These are phyloP conservation scores for Cerastis leucographa DNA, from an alignment of 2,888 invertebrate species.

Conservation along the genomic window DNA sequence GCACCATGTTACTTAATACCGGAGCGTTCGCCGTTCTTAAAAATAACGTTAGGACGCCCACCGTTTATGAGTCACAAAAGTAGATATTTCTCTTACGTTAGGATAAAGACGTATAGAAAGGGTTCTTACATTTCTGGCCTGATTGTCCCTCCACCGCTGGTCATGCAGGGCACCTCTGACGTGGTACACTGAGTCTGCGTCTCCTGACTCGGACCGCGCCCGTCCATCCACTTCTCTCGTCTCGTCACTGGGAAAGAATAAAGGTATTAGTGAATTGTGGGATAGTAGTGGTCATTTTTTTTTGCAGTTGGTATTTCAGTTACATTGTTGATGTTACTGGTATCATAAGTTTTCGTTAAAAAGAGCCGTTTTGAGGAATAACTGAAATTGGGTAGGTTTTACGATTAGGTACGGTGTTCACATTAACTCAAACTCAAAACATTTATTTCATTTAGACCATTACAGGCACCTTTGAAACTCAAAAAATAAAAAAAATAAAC, in stretches of 20 bases:
- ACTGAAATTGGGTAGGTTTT: too few species aligned
- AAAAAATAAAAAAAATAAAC: too few species aligned
- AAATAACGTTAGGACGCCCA: background rate
- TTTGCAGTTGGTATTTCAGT: too few species aligned
- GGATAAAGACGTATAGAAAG: background rate
- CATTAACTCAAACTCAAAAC: too few species aligned
- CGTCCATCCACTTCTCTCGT: conserved; percentile 92
- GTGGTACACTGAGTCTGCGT: conserved; percentile 94
- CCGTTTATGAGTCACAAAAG: background rate
- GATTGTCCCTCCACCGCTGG: conserved; percentile 82
- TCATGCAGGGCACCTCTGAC: conserved; percentile 88
- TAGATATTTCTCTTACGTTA: background rate
- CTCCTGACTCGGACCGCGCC: conserved; percentile 95
- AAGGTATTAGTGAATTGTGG: background rate
- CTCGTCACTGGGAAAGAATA: conserved; percentile 93
- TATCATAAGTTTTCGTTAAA: too few species aligned
- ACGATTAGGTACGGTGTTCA: too few species aligned
- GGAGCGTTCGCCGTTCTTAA: background rate
- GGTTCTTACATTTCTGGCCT: conserved; percentile 72
- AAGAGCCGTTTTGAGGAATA: too few species aligned
- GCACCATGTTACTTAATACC: background rate
- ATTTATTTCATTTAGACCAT: too few species aligned
- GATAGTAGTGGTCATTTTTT: background rate
- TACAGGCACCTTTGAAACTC: too few species aligned
- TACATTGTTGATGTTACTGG: too few species aligned